Evolutionary conservation across 2,888 invertebrate species (phyloP).

Genomic region (Vandiemenella viatica): DNA sequence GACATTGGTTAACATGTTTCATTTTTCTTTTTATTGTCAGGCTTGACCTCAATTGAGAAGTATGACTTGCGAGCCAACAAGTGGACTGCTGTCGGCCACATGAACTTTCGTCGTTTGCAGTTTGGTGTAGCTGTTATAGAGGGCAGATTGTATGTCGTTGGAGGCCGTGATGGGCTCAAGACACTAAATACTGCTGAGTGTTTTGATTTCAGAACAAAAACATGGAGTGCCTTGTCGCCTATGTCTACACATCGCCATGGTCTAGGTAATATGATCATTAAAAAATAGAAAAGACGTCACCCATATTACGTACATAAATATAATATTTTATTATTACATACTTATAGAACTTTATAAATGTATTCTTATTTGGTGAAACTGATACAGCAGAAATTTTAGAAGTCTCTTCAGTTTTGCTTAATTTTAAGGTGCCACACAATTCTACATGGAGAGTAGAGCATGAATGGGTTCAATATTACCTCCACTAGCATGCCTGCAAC

Average conservation of each 20-base stretch:
- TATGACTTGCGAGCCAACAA: conserved; percentile 68
- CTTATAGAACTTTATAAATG: neutral
- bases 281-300: no score
- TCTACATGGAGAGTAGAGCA: no score
- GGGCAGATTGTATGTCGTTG: conserved; percentile 71
- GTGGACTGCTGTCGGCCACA: conserved; percentile 61
- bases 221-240: conserved; percentile 67
- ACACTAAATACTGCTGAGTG: conserved; percentile 88
- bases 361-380: no score
- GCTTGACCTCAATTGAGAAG: conserved; percentile 67
- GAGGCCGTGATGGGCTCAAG: conserved; percentile 84
- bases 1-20: no score
- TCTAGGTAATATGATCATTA: conserved; percentile 21
- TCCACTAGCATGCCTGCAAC: no score
- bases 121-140: conserved; percentile 81
- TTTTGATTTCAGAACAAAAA: conserved; percentile 63
- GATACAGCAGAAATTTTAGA: no score
- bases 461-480: no score
- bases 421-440: no score
- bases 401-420: no score
- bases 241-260: conserved; percentile 72
- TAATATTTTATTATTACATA: conserved; percentile 3
- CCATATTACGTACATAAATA: no score
- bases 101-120: conserved; percentile 70
- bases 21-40: no score